Base-by-base conservation (phyloP, 2,888 invertebrate species). In the Cryptophagus acutangulus region DNA sequence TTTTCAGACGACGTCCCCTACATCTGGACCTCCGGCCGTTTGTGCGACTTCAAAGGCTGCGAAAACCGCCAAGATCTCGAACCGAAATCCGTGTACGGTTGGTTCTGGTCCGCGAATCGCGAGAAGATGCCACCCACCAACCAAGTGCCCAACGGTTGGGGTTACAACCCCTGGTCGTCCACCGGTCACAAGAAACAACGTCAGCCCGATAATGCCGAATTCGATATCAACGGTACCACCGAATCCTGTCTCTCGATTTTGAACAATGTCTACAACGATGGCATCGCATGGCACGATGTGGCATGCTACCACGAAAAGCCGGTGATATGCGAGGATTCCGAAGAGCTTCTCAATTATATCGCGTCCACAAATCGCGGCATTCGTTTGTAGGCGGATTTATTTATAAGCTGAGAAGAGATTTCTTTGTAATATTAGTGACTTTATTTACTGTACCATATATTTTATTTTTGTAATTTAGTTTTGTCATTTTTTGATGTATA, bases 221-320 rank as follows among this genome's bases (percentile, higher is more conserved):
- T 83, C 70, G 89, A 89, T 62, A 89, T 90, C 70, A 90, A 89
- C 71, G 79, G 83, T 45, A 91, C 90, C 46, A 81, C 79, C 48
- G 91, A 92, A 68, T 89, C 91, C 24, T 92, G 92, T 61, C 69
- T 92, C 60, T 85, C 88, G 40, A 78, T 91, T 48, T 75, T 92
- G 49, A 91, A 92, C 75, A 92, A 92, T 70, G 91, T 92, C 4
- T 92, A 92, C 77, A 88, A 85, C 62, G 92, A 92, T 64, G 91
- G 91, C 51, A 88, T 92, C 66, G 88, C 87, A 52, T 92, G 91
- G 91, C 91, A 91, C 71, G 91, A 91, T 69, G 90, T 91, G 38
- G 90, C 90, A 50, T 91, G 91, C 70, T 90, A 91, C 70, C 91
- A 91, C 71, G 88, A 91, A 71, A 92, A 92, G 66, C 91, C 91